A percentile compares a stretch with the other conserved stretches of the same genome.
Conservation (phyloP, 35 echinoderm and acorn worm species). For the Nesometra sesokonis region DNA sequence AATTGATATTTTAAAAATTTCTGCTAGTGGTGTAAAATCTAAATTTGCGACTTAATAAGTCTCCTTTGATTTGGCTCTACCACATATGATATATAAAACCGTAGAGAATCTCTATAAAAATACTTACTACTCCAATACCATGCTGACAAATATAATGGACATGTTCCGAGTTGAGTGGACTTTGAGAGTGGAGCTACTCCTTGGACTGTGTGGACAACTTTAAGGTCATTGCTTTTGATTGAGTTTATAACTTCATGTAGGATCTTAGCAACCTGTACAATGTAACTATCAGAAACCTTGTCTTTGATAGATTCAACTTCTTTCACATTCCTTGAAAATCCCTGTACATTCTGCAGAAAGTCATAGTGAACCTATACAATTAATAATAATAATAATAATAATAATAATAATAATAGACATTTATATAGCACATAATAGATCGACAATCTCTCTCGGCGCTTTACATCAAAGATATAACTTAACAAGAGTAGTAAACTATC, state of each 20-base stretch:
- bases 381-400: too few species aligned
- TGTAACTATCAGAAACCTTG: not conserved
- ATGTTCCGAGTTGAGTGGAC: not conserved
- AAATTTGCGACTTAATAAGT: too few species aligned
- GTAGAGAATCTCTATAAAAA: too few species aligned
- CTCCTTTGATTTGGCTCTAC: too few species aligned
- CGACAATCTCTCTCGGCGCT: too few species aligned
- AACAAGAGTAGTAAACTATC: too few species aligned
- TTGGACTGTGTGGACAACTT: not conserved
- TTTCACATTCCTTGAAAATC: not conserved
- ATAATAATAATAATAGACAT: too few species aligned
- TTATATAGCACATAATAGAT: too few species aligned
- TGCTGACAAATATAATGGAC: not conserved
- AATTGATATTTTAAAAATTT: too few species aligned
- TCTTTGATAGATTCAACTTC: not conserved
- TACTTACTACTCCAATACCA: not conserved
- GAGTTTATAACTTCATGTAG: not conserved
- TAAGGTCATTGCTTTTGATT: not conserved
- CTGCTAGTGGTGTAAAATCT: too few species aligned
- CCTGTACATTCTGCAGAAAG: not conserved
- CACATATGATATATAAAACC: too few species aligned
- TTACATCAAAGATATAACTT: too few species aligned
- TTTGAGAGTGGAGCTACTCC: not conserved
- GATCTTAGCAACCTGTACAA: not conserved
- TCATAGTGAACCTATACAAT: not conserved